Evolutionary conservation across 1,140 invertebrate species (phyloP).

Genomic region (Cotesia typhae): DNA sequence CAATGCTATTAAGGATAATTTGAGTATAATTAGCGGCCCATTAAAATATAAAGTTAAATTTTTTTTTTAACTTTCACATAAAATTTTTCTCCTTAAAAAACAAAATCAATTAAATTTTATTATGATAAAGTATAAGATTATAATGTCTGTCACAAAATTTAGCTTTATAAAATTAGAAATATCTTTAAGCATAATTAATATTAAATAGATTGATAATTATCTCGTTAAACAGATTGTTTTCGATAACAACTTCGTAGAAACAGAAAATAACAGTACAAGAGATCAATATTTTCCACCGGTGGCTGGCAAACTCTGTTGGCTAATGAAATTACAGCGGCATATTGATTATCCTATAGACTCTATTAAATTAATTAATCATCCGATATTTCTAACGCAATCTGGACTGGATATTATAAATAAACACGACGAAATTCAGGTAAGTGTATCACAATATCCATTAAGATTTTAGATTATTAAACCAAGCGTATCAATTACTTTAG

Average conservation of each 20-base stretch:
- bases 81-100: no score
- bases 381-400: constrained; percentile 44
- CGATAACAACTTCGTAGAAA: constrained; percentile 53
- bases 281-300: constrained; percentile 77
- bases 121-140: no score
- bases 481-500: constrained; percentile 31
- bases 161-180: no score
- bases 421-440: constrained; percentile 49
- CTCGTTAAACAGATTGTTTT: constrained; percentile 48
- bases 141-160: no score
- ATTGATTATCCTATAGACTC: constrained; percentile 70
- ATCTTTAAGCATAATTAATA: no score
- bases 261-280: constrained; percentile 63
- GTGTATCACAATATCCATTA: background rate
- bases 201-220: background rate
- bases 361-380: constrained; percentile 49
- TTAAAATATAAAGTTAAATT: no score
- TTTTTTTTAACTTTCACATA: no score
- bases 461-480: constrained; percentile 4
- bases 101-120: no score
- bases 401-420: constrained; percentile 43
- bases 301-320: constrained; percentile 76
- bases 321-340: constrained; percentile 73
- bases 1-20: no score
- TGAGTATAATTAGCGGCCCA: no score